phyloP scores from a whole-genome alignment of 1,140 invertebrate species.

The Argopecten irradians region DNA sequence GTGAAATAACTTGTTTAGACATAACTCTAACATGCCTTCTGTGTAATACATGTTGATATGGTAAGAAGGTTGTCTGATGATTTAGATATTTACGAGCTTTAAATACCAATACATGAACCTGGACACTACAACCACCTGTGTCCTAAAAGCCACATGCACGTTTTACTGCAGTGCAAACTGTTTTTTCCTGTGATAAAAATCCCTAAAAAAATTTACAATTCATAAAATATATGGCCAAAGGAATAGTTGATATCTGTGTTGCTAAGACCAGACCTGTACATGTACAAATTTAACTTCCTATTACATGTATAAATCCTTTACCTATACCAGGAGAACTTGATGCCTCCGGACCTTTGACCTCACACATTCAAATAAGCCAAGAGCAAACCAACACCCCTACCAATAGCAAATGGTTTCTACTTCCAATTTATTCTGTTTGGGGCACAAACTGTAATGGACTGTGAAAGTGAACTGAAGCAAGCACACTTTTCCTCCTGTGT shows the following conservation, averaged over 20 bases:
- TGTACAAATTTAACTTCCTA: background rate
- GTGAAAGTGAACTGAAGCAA: background rate
- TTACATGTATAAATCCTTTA: background rate
- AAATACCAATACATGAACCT: background rate
- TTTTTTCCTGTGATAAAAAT: background rate
- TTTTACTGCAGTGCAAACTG: background rate
- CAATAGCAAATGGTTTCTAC: background rate
- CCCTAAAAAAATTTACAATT: background rate
- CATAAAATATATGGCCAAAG: background rate
- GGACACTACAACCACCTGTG: background rate
- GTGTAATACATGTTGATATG: background rate
- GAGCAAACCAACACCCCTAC: background rate
- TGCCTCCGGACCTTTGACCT: background rate
- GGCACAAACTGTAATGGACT: slow-evolving; percentile 4
- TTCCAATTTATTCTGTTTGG: slow-evolving; percentile 6
- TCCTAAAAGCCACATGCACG: background rate
- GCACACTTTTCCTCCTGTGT: background rate
- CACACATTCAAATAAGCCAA: background rate
- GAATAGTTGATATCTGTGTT: background rate
- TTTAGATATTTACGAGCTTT: background rate
- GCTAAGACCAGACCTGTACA: background rate
- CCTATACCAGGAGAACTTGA: background rate
- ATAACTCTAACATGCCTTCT: background rate
- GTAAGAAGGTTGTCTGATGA: background rate
- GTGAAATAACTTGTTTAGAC: background rate